phyloP scores from a whole-genome alignment of 2,888 invertebrate genomes.

The Pheosia gnoma region DNA sequence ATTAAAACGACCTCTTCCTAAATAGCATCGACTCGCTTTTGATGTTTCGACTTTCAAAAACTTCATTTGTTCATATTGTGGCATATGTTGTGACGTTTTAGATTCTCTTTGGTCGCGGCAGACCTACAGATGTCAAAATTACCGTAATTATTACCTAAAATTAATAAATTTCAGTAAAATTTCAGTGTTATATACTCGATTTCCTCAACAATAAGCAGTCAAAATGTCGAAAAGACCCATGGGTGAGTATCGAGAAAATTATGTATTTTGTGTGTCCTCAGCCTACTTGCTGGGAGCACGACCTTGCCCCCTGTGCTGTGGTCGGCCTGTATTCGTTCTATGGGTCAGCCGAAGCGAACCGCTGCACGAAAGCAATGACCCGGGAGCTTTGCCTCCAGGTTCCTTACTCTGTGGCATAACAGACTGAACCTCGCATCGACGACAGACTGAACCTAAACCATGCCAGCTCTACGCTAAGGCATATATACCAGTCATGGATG shows the following conservation, averaged over 20 bases:
- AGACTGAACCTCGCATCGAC: too few species aligned
- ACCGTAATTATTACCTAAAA: constrained; percentile 29
- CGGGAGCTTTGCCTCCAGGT: too few species aligned
- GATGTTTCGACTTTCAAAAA: constrained; percentile 31
- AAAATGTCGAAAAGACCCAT: constrained; percentile 60
- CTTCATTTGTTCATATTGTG: constrained; percentile 48
- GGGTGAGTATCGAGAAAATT: constrained; percentile 49
- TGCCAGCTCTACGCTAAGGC: too few species aligned
- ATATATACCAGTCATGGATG: too few species aligned
- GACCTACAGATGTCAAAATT: constrained; percentile 53
- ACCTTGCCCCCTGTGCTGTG: not conserved
- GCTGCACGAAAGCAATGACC: too few species aligned
- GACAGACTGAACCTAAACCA: too few species aligned
- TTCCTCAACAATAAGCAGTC: constrained; percentile 17
- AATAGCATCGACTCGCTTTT: not conserved
- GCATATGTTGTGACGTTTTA: not conserved
- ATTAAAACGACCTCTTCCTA: not conserved
- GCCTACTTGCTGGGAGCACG: not conserved
- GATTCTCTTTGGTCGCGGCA: constrained; percentile 30
- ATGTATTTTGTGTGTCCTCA: not conserved
- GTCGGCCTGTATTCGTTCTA: not conserved
- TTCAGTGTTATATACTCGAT: constrained; percentile 45
- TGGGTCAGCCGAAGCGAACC: too few species aligned
- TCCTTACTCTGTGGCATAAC: too few species aligned
- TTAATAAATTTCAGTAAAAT: constrained; percentile 49